Evolutionary conservation across 1,140 invertebrate genomes (phyloP).

Genomic region (Drosophila nikananu): DNA sequence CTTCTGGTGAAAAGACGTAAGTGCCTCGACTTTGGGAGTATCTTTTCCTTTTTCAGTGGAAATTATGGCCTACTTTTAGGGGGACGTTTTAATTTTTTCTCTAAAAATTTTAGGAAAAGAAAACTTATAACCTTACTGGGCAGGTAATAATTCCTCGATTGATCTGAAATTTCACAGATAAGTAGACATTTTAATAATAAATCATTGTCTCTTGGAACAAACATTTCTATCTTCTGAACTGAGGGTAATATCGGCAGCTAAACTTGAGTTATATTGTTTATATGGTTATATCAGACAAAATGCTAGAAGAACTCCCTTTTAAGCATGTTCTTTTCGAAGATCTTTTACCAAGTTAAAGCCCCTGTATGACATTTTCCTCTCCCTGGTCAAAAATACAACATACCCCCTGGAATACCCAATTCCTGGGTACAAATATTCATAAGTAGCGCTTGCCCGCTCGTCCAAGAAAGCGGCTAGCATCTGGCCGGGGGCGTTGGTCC

Average conservation of each 20-base stretch:
- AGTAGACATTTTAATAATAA: too few species aligned
- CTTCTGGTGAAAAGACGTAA: neutral
- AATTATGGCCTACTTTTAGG: neutral
- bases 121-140: neutral
- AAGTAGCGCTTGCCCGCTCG: slow-evolving; percentile 15
- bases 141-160: neutral
- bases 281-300: neutral
- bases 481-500: slow-evolving; percentile 49
- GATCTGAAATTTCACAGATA: neutral
- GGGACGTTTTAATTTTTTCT: neutral
- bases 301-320: too few species aligned
- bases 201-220: neutral
- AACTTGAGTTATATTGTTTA: too few species aligned
- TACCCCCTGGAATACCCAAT: neutral
- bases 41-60: neutral
- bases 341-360: too few species aligned
- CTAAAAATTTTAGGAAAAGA: neutral
- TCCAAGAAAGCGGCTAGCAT: slow-evolving; percentile 30
- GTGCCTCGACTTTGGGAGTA: neutral
- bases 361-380: neutral
- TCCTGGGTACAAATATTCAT: slow-evolving; percentile 23
- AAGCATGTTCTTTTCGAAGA: neutral
- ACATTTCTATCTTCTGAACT: neutral
- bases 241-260: too few species aligned
- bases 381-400: neutral